Conservation (phyloP, 2,113 vertebrate genomes). For the Arizona elegans region DNA sequence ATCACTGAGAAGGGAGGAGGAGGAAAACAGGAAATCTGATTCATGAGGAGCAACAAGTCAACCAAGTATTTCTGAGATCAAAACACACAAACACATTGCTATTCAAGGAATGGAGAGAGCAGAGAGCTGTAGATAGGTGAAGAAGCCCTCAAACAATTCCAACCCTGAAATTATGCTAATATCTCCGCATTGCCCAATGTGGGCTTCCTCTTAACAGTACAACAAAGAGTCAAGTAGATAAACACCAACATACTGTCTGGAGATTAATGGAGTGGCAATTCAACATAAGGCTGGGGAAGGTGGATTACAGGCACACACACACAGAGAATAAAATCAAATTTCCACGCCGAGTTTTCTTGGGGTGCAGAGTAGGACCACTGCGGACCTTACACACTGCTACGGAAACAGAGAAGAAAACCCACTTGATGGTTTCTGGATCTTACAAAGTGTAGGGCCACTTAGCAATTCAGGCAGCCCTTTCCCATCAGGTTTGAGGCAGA, state of each 20-base stretch:
- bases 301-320: neutral
- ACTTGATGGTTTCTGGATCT: neutral
- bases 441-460: neutral
- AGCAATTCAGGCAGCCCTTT: neutral
- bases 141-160: neutral
- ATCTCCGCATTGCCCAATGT: neutral
- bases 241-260: neutral
- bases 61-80: neutral
- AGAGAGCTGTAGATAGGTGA: neutral
- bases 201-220: neutral
- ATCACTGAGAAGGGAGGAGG: neutral
- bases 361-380: neutral
- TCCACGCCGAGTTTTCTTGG: neutral
- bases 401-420: neutral
- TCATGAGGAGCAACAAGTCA: neutral
- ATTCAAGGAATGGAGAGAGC: neutral
- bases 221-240: neutral
- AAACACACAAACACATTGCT: neutral
- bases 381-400: neutral
- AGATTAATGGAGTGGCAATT: neutral
- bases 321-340: neutral
- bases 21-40: neutral
- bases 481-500: neutral
- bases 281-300: neutral
- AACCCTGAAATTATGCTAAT: neutral